Percentiles rank a stretch among this genome's conserved stretches.
Conservation (phyloP, 2,113 vertebrate species). For the Steatornis caripensis region DNA sequence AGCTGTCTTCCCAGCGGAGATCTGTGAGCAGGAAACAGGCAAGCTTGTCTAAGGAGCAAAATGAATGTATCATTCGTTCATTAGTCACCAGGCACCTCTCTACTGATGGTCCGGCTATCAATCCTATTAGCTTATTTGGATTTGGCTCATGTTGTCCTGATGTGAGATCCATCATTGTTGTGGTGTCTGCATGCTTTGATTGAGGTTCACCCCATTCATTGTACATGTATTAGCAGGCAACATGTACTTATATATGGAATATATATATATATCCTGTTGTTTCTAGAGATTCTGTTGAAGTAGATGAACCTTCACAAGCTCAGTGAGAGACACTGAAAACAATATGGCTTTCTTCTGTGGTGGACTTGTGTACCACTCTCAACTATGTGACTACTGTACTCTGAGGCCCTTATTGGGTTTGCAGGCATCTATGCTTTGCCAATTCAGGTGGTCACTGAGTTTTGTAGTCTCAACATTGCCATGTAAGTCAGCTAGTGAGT, state of each 20-base stretch:
- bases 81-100: neutral
- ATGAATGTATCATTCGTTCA: rapidly evolving
- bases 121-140: neutral
- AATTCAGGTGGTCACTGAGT: neutral
- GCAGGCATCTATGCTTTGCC: neutral
- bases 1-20: neutral
- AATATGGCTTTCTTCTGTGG: neutral
- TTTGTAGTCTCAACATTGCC: neutral
- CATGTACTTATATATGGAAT: rapidly evolving
- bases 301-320: neutral
- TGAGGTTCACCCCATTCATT: neutral
- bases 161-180: neutral
- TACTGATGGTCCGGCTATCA: neutral
- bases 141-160: rapidly evolving
- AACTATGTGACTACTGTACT: neutral
- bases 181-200: neutral
- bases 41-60: neutral
- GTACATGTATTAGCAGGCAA: neutral
- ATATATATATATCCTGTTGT: rapidly evolving
- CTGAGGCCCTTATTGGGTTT: neutral
- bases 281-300: neutral
- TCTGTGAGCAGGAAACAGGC: neutral
- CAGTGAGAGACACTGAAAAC: neutral
- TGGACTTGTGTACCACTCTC: neutral
- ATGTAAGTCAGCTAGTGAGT: neutral